Evolutionary conservation across 2,113 vertebrate species (phyloP).

Genomic region (Microtus richardsoni): DNA sequence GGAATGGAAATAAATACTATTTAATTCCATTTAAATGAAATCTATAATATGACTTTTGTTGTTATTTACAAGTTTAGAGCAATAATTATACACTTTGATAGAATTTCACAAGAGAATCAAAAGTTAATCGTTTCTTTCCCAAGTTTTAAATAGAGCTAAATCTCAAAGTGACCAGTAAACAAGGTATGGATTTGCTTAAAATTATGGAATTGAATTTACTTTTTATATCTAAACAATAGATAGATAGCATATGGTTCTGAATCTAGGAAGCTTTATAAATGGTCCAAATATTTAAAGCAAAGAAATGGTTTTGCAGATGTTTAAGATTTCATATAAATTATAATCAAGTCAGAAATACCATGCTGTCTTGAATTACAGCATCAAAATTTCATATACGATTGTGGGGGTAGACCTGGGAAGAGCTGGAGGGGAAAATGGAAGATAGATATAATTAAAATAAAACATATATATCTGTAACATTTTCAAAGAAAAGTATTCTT

Average conservation of each 20-base stretch:
- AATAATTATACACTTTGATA: background rate
- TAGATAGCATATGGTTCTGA: background rate
- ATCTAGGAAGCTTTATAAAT: background rate
- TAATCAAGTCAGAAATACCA: background rate
- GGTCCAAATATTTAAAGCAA: background rate
- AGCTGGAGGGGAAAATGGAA: background rate
- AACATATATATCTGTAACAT: background rate
- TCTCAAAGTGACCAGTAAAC: background rate
- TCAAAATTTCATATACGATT: background rate
- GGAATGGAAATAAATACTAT: background rate
- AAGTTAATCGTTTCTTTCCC: background rate
- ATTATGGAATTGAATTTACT: background rate
- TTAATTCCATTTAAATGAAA: conserved; percentile 18
- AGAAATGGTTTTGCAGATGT: background rate
- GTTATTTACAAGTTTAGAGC: background rate
- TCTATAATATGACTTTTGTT: background rate
- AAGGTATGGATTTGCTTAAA: conserved; percentile 5
- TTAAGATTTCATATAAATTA: conserved; percentile 17
- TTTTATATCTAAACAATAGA: background rate
- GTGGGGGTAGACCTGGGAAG: background rate
- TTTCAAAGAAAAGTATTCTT: background rate
- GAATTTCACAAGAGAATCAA: background rate
- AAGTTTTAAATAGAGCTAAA: conserved; percentile 18
- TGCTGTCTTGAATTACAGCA: background rate
- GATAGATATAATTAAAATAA: background rate